Percentiles rank a stretch among this genome's conserved stretches.
Evolutionary conservation across 2,888 invertebrate genomes (phyloP).

Genomic region (Aporophyla lueneburgensis): DNA sequence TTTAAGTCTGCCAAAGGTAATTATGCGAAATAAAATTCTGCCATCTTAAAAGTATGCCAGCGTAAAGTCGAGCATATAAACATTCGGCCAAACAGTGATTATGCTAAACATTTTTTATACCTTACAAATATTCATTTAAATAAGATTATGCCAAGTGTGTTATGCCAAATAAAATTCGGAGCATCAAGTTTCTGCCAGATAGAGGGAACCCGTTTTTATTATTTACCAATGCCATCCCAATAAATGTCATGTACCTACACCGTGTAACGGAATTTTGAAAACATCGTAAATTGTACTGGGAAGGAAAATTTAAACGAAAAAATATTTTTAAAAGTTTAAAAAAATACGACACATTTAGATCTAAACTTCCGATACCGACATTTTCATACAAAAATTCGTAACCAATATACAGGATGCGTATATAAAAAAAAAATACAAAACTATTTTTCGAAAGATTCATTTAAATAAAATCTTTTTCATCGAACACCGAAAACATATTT

Average conservation of each 20-base stretch:
- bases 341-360: slow-evolving; percentile 1
- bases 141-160: no score
- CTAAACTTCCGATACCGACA: neutral
- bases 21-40: no score
- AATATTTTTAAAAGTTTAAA: neutral
- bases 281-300: neutral
- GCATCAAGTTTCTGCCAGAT: no score
- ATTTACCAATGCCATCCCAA: no score
- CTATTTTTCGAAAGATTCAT: neutral
- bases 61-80: no score
- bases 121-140: no score
- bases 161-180: no score
- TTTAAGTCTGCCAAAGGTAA: no score
- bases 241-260: neutral
- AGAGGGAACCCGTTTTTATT: neutral
- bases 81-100: no score
- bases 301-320: neutral
- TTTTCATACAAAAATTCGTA: neutral
- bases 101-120: no score
- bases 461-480: neutral
- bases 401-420: neutral
- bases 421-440: neutral
- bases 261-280: neutral
- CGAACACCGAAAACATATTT: slow-evolving; percentile 26
- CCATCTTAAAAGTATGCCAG: no score